phyloP scores from a whole-genome alignment of 2,113 vertebrate species.

The Scolopax mira region DNA sequence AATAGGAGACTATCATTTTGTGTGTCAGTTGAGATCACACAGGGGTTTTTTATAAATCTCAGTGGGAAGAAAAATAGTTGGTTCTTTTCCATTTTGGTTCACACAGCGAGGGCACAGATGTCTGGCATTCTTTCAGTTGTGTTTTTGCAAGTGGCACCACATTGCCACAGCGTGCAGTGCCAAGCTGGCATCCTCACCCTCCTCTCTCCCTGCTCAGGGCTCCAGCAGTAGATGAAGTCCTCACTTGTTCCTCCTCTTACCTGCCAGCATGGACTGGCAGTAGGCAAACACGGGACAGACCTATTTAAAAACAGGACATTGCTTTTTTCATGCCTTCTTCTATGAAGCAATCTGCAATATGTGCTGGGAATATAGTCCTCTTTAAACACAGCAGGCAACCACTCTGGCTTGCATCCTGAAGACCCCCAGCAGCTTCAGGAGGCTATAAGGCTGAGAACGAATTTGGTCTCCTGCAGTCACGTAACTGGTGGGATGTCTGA shows the following conservation, averaged over 20 bases:
- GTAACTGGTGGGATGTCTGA: neutral
- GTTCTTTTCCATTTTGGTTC: constrained; percentile 33
- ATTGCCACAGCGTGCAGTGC: neutral
- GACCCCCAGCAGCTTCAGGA: neutral
- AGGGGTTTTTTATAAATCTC: constrained; percentile 26
- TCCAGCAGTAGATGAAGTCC: constrained; percentile 15
- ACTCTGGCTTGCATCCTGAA: neutral
- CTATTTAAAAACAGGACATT: neutral
- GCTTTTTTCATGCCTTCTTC: neutral
- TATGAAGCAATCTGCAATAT: neutral
- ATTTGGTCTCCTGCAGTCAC: neutral
- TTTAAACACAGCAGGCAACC: neutral
- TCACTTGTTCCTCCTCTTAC: constrained; percentile 22
- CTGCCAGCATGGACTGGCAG: constrained; percentile 33
- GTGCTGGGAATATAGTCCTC: neutral
- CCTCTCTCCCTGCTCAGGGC: neutral
- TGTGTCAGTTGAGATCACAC: constrained; percentile 2
- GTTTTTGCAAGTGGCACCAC: neutral
- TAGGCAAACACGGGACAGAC: constrained; percentile 17
- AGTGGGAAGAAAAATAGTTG: constrained; percentile 8
- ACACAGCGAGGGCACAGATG: constrained; percentile 37
- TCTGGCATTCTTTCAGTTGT: constrained; percentile 33
- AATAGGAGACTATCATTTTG: neutral
- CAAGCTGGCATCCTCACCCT: neutral
- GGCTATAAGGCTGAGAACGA: neutral